phyloP scores from a whole-genome alignment of 2,797 vertebrate species.

The Danio tinwini region DNA sequence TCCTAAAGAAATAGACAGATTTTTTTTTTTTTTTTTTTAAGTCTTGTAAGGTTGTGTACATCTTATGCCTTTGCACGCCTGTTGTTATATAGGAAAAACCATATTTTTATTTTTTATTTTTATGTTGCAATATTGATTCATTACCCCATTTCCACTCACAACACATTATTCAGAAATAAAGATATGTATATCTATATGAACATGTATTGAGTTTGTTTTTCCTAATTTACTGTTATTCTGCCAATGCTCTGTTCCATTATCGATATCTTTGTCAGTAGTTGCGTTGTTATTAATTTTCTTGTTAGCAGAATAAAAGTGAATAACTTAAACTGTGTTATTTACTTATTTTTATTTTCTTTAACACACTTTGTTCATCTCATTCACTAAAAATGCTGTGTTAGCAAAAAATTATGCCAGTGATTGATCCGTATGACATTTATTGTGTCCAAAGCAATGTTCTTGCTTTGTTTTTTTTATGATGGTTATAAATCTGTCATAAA shows the following conservation, averaged over 20 bases:
- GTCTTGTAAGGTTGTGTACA: constrained; percentile 29
- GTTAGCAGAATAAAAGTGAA: not conserved
- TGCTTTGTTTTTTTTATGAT: too few species aligned
- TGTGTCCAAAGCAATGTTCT: not conserved
- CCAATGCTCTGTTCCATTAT: not conserved
- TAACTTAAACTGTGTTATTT: not conserved
- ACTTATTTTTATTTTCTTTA: not conserved
- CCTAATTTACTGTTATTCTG: not conserved
- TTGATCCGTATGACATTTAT: not conserved
- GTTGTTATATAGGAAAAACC: constrained; percentile 15
- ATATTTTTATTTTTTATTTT: constrained; percentile 46
- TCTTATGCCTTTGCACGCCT: not conserved
- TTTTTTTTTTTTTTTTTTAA: not conserved
- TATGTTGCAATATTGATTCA: constrained; percentile 62
- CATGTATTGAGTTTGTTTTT: not conserved
- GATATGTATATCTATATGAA: constrained; percentile 27
- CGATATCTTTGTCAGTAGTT: not conserved
- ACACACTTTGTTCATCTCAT: not conserved
- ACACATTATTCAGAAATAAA: constrained; percentile 51
- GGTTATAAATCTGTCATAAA: not conserved
- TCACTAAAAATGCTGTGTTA: not conserved
- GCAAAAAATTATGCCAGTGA: not conserved
- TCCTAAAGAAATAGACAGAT: not conserved
- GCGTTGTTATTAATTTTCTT: not conserved
- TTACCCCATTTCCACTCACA: constrained; percentile 37